Base-by-base conservation (phyloP, 2,113 vertebrate species). In the Varanus komodoensis region DNA sequence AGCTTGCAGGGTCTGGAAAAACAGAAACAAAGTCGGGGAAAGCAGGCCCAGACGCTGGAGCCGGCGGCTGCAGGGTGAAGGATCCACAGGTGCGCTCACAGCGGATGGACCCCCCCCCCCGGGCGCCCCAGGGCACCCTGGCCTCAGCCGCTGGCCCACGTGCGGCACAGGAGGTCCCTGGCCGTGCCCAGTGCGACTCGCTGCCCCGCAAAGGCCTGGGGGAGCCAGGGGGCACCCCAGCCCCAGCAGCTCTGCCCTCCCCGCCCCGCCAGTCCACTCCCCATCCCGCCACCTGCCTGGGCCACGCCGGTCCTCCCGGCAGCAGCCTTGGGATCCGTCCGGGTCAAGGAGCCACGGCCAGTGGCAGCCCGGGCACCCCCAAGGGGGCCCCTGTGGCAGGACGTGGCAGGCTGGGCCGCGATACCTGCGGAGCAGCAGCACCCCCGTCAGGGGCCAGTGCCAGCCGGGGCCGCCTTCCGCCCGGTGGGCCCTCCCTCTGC, bases 301-400 rank as follows among this genome's bases (percentile, higher is more conserved):
- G 25, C n/a, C 29, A n/a, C 3, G 0, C 1, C 3, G 57, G 21
- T n/a, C 38, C 38, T 3, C 38, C 38, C 38, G 17, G 29, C 67
- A 44, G 1, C 0, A 2, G 4, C 14, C 15, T 14, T 0, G 86
- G 34, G 6, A 27, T 17, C 27, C 27, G 57, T 23, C 11, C 0
- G 38, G 75, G 9, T 15, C 17, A 3, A 68, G 38, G 27, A 50
- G 86, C 8, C 12, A 15, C 38, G 5, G 61, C 25, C 34, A 14
- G 8, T 11, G 5, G 34, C 74, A 78, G 7, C 15, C 3, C 54
- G 3, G 74, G 29, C 7, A 27, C 32, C 21, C 34, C 6, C 0
- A 44, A 5, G 23, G 25, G 54, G 3, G 15, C 32, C 64, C 0
- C 48, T 9, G 15, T 61, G 2, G 57, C 1, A 9, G n/a, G 17